Conservation (phyloP, 2,888 invertebrate species). For the Hybos culiciformis region DNA sequence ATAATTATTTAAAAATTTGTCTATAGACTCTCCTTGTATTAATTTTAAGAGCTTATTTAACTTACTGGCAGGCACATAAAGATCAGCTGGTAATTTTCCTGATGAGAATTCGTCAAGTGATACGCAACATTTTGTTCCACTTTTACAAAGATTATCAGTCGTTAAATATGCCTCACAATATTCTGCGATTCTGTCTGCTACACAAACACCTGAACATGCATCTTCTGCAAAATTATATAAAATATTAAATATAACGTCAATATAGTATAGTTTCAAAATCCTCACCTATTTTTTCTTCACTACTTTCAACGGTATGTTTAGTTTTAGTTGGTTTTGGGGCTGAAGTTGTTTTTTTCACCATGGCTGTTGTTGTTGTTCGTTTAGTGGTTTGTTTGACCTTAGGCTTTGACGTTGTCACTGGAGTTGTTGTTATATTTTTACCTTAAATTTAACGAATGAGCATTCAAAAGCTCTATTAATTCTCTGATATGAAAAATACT, state of each 20-base stretch:
- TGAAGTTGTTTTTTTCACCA: slow-evolving; percentile 24
- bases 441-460: slow-evolving; percentile 8
- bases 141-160: slow-evolving; percentile 55
- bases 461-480: neutral
- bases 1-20: no score
- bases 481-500: neutral
- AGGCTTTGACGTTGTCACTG: slow-evolving; percentile 20
- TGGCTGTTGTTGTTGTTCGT: slow-evolving; percentile 23
- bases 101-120: slow-evolving; percentile 59
- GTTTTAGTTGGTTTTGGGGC: slow-evolving; percentile 23
- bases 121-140: slow-evolving; percentile 69
- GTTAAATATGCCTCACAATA: slow-evolving; percentile 78
- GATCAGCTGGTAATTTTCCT: slow-evolving; percentile 49
- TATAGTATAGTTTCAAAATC: slow-evolving; percentile 7
- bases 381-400: slow-evolving; percentile 22
- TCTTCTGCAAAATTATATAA: slow-evolving; percentile 16
- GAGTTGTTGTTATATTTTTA: slow-evolving; percentile 13
- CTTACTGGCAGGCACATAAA: slow-evolving; percentile 53
- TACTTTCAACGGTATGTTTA: slow-evolving; percentile 22
- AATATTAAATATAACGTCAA: neutral
- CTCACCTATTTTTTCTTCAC: slow-evolving; percentile 17
- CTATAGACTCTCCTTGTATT: no score
- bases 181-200: slow-evolving; percentile 63
- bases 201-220: slow-evolving; percentile 68
- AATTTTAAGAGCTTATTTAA: no score